These are phyloP conservation scores for Semotilus atromaculatus DNA, from an alignment of 2,797 vertebrate species.

Conservation along the genomic window DNA sequence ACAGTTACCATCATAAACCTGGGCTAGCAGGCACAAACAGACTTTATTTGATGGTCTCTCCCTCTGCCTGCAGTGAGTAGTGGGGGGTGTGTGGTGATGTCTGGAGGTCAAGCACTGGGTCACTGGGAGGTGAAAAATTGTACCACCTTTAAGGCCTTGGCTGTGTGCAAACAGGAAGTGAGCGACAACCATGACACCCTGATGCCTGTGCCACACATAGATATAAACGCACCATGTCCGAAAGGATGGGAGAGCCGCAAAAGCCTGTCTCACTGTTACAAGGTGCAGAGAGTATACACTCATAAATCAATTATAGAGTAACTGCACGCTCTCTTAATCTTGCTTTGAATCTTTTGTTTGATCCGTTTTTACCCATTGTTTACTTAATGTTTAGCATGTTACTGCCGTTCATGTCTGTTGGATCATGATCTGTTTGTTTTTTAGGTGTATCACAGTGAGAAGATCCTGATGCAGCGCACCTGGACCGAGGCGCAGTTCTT, in stretches of 20 bases:
- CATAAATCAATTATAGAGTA: not conserved
- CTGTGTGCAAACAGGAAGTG: constrained; percentile 87
- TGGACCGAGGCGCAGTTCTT: constrained; percentile 93
- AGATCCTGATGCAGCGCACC: constrained; percentile 90
- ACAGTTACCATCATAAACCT: not conserved
- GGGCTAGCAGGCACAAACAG: too few species aligned
- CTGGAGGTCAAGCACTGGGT: constrained; percentile 79
- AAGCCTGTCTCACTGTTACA: constrained; percentile 86
- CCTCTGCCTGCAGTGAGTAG: constrained; percentile 74
- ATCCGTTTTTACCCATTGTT: not conserved
- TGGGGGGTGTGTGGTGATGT: constrained; percentile 88
- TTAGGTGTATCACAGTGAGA: constrained; percentile 94
- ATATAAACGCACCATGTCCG: constrained; percentile 81
- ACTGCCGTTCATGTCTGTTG: not conserved
- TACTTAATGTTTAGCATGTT: not conserved
- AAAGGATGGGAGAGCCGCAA: constrained; percentile 88
- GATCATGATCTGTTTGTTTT: not conserved
- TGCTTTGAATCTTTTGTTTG: not conserved
- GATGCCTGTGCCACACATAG: constrained; percentile 71
- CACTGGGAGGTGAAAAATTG: constrained; percentile 95
- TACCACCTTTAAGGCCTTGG: constrained; percentile 83
- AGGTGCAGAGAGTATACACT: constrained; percentile 68
- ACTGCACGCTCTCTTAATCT: not conserved
- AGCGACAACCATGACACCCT: constrained; percentile 69
- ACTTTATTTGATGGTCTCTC: not conserved